A percentile compares a stretch with the other conserved stretches of the same genome.
Evolutionary conservation across 2,797 vertebrate genomes (phyloP).

Genomic region (Lepilemur septentrionalis): DNA sequence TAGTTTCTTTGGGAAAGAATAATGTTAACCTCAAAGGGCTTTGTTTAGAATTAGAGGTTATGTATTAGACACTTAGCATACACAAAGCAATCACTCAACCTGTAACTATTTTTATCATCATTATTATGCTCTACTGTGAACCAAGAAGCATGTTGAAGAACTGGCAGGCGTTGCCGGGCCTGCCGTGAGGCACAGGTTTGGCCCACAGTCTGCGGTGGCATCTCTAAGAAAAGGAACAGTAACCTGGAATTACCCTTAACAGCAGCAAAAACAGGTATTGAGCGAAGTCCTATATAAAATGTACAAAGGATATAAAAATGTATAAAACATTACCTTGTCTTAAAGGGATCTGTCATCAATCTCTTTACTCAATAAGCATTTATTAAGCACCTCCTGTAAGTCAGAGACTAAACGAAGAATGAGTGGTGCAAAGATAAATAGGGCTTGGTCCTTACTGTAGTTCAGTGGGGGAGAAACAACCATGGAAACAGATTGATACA

Average conservation of each 20-base stretch:
- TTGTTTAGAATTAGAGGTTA: not conserved
- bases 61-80: not conserved
- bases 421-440: not conserved
- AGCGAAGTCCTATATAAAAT: not conserved
- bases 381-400: not conserved
- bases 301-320: not conserved
- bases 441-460: not conserved
- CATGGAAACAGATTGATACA: not conserved
- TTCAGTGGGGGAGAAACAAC: not conserved
- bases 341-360: not conserved
- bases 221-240: not conserved
- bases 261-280: not conserved
- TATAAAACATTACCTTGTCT: not conserved
- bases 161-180: not conserved
- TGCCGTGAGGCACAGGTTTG: not conserved
- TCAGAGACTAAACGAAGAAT: not conserved
- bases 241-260: not conserved
- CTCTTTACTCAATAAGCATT: conserved; percentile 3
- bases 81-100: not conserved
- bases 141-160: not conserved
- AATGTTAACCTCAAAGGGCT: not conserved
- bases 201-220: not conserved
- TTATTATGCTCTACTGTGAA: not conserved
- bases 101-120: not conserved
- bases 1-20: not conserved